Evolutionary conservation across 92 coral and sea anemone species (phyloP), one percentile per base, ranked within the genome.

Genomic region (Virgularia gustaviana): DNA sequence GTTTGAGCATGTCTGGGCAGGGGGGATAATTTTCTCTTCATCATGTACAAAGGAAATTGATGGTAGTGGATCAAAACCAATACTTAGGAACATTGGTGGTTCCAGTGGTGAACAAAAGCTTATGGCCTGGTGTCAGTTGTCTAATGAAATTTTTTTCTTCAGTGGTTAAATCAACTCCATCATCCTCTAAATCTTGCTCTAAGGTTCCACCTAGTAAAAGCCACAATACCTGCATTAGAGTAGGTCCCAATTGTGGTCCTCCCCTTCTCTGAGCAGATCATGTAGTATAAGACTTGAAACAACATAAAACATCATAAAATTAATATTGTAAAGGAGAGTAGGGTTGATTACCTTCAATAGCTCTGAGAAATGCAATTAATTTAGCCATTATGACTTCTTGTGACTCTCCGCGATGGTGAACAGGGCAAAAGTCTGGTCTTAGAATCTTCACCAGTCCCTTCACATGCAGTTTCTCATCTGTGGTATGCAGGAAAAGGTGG

Each of bases 41-140:
- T 81, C 86, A 57, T 81, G 86, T 47, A 81, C 86, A 81, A 81
- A 75, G 31, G 64, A 37, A 53, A 81, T 57, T 33, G 77, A 64
- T 56, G 86, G 86, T 36, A 42, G 44, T 39, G 86, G 78, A 42
- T 81, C 81, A 81, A 81, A 75, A 53, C 84, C 84, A 79, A 66
- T 72, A 28, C n/a, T 51, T 71, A 35, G 84, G 73, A 32, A 72
- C 29, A 58, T 4, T 68, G 44, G 79, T 75, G 22, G 84, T 66
- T 18, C 84, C 84, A 35, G 79, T 79, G 64, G 73, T 58, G 66
- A 79, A 75, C 86, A 81, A 53, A 44, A 81, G 78, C n/a, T 75
- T 55, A 75, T 81, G 86, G 70, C 41, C 44, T 32, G 86, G 51
- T 43, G 81, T 81, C 33, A 75, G 34, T 35, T 43, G 54, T 55